Conservation (phyloP, 2,888 invertebrate species). For the Drosophila limbata region DNA sequence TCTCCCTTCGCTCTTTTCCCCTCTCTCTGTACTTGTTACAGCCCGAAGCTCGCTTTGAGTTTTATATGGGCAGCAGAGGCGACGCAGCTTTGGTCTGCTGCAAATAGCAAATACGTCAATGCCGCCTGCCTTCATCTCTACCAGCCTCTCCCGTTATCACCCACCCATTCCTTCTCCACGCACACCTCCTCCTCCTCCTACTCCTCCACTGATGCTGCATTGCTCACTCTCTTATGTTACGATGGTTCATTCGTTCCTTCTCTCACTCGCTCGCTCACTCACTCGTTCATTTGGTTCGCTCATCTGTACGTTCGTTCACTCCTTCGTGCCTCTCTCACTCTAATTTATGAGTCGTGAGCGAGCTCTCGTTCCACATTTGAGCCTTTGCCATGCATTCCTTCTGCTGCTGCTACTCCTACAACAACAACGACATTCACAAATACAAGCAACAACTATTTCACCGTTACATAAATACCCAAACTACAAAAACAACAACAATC, state of each 20-base stretch:
- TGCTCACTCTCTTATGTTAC: slow-evolving; percentile 18
- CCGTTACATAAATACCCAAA: slow-evolving; percentile 74
- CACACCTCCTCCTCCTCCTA: neutral
- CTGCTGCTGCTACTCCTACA: slow-evolving; percentile 36
- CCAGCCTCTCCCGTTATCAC: neutral
- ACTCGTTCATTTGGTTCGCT: slow-evolving; percentile 24
- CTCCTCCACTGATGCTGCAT: slow-evolving; percentile 32
- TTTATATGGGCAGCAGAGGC: slow-evolving; percentile 42
- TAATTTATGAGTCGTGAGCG: slow-evolving; percentile 74
- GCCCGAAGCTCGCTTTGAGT: slow-evolving; percentile 57
- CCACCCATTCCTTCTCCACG: neutral
- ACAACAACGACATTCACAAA: slow-evolving; percentile 24
- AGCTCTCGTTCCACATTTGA: slow-evolving; percentile 61
- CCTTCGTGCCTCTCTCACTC: slow-evolving; percentile 49
- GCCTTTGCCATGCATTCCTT: slow-evolving; percentile 68
- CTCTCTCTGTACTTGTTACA: slow-evolving; percentile 37
- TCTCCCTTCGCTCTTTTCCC: slow-evolving; percentile 8
- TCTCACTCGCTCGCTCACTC: slow-evolving; percentile 4
- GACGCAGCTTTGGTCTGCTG: slow-evolving; percentile 50
- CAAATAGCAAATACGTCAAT: slow-evolving; percentile 77
- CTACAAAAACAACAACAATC: slow-evolving; percentile 46
- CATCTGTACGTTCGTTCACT: slow-evolving; percentile 24
- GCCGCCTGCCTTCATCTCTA: slow-evolving; percentile 30
- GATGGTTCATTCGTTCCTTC: slow-evolving; percentile 13
- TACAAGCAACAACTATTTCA: slow-evolving; percentile 56